These are phyloP conservation scores for Buceros bicornis DNA, from an alignment of 2,797 vertebrate genomes.

Conservation along the genomic window DNA sequence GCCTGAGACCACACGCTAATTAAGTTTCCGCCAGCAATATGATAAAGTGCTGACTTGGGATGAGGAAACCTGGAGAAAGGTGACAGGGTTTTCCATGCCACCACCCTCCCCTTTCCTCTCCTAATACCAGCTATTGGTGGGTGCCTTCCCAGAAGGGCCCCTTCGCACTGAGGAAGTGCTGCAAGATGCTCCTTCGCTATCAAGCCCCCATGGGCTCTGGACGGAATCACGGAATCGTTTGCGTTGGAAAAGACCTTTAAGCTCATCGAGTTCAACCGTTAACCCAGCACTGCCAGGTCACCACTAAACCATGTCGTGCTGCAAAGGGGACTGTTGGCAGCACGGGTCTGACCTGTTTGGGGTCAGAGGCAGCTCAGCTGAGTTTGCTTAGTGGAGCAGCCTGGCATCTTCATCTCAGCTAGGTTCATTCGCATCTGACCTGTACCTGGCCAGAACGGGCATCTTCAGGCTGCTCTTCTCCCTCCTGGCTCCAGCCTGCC, in stretches of 20 bases:
- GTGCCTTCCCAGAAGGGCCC: neutral
- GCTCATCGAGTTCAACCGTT: no score
- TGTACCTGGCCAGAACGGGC: rapidly evolving
- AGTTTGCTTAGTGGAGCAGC: neutral
- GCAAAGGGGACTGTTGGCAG: rapidly evolving
- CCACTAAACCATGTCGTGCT: neutral
- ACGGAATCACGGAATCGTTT: no score
- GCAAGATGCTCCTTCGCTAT: neutral
- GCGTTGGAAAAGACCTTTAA: no score
- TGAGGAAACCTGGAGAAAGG: neutral
- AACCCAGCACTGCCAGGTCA: no score
- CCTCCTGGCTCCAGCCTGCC: neutral
- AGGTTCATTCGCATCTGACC: neutral
- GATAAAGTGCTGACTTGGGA: neutral
- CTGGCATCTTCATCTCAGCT: rapidly evolving
- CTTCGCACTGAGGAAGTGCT: rapidly evolving
- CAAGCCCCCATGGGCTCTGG: rapidly evolving
- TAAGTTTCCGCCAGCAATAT: neutral
- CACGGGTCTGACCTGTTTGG: rapidly evolving
- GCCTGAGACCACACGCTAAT: neutral
- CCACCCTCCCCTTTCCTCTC: neutral
- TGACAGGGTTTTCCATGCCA: neutral
- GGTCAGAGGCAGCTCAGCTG: neutral
- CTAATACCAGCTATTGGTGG: rapidly evolving
- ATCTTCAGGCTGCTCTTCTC: neutral